Evolutionary conservation across 2,113 vertebrate genomes (phyloP), one percentile per base, ranked within the genome.

Genomic region (Poeciliopsis retropinna): DNA sequence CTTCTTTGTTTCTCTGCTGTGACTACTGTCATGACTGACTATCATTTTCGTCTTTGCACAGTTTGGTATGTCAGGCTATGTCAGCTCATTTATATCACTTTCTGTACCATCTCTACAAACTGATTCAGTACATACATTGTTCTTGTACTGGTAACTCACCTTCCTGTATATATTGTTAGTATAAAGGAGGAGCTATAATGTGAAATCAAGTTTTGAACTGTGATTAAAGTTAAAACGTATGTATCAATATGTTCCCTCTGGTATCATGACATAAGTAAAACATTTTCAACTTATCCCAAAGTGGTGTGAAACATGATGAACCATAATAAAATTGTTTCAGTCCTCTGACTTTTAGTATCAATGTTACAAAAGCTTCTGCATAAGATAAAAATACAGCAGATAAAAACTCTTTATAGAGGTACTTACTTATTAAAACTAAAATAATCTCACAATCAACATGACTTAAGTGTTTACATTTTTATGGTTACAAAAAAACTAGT

Each of bases 191-290:
- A 80, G 81, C 87, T 89, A 90, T 91, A 90, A 93, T 85, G 85
- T 88, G 73, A 93, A 93, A 83, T 92, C 92, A 86, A 92, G 79
- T 88, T 91, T 90, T 93, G 67, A 89, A 88, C 83, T 79, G 88
- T 81, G 79, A 83, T 65, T n/a, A 47, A 75, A 28, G 15, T 11
- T 63, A 29, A 29, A 71, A 0, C 29, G 28, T 9, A 25, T 0
- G 63, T 65, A 25, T 22, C 25, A 25, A 9, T 3, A 2, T n/a
- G 22, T 11, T 57, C 25, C 51, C 7, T 37, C 19, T 54, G 22
- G 17, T 7, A 54, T 54, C 9, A 57, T 57, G 44, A 19, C 15
- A 19, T 5, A 57, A n/a, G 9, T 6, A n/a, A n/a, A 57, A n/a
- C 1, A 19, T 57, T 57, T 57, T 57, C 8, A 7, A 57, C 44